phyloP scores from a whole-genome alignment of 2,113 vertebrate species.

The Rousettus leschenaultii region DNA sequence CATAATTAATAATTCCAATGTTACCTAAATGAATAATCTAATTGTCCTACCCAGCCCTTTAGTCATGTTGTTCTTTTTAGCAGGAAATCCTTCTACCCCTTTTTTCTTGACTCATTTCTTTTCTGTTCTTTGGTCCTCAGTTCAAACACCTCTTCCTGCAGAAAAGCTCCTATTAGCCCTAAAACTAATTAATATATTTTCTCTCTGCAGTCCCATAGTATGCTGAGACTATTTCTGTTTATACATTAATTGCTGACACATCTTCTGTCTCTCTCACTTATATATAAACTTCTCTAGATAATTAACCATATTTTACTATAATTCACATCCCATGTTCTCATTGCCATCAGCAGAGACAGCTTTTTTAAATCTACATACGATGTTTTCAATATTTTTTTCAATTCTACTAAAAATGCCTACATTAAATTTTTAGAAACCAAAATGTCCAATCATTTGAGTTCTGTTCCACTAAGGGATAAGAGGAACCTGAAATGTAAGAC shows the following conservation, averaged over 20 bases:
- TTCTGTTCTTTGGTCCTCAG: neutral
- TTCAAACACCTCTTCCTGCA: neutral
- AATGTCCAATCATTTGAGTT: neutral
- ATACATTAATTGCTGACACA: neutral
- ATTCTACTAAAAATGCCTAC: neutral
- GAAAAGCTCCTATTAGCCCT: neutral
- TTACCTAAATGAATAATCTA: neutral
- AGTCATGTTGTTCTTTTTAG: neutral
- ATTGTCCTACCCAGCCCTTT: fast-evolving
- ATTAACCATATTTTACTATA: neutral
- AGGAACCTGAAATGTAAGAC: neutral
- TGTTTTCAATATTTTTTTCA: neutral
- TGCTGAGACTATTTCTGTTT: neutral
- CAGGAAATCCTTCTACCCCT: neutral
- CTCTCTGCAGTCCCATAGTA: neutral
- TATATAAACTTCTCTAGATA: neutral
- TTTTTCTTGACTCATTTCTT: neutral
- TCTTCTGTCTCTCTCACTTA: neutral
- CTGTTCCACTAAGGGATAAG: neutral
- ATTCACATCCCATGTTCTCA: neutral
- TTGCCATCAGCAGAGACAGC: neutral
- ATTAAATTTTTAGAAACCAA: neutral
- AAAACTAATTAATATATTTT: neutral
- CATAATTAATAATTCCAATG: neutral
- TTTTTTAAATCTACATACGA: neutral